Evolutionary conservation across 2,113 vertebrate genomes (phyloP).

Genomic region (Melanostigma gelatinosum): DNA sequence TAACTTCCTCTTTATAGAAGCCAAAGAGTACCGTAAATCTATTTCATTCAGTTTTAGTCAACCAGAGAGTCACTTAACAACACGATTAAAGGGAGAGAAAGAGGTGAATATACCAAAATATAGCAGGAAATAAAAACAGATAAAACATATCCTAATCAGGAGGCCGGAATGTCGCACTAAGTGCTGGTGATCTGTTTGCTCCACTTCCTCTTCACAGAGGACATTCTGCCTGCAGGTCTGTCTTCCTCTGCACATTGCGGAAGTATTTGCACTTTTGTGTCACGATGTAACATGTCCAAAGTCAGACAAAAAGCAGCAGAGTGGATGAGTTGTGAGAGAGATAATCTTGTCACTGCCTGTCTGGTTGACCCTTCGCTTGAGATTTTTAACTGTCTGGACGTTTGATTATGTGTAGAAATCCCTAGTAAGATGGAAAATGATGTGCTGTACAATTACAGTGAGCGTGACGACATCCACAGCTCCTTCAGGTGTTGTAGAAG

Average conservation of each 20-base stretch:
- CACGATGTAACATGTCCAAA: neutral
- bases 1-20: neutral
- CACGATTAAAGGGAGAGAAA: no score
- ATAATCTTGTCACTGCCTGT: neutral
- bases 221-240: neutral
- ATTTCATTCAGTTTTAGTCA: neutral
- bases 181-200: neutral
- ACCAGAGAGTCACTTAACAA: no score
- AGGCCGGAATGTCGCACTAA: neutral
- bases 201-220: constrained; percentile 12
- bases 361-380: neutral
- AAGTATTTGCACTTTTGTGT: constrained; percentile 1
- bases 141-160: no score
- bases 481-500: neutral
- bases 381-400: neutral
- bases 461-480: neutral
- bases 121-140: no score
- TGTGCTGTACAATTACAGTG: neutral
- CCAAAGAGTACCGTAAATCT: neutral
- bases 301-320: neutral
- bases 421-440: neutral
- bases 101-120: no score
- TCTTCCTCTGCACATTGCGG: constrained; percentile 4
- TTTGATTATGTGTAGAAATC: neutral
- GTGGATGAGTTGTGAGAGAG: neutral